Base-by-base conservation (phyloP, 2,797 vertebrate species). In the Melanotaenia trifasciata region DNA sequence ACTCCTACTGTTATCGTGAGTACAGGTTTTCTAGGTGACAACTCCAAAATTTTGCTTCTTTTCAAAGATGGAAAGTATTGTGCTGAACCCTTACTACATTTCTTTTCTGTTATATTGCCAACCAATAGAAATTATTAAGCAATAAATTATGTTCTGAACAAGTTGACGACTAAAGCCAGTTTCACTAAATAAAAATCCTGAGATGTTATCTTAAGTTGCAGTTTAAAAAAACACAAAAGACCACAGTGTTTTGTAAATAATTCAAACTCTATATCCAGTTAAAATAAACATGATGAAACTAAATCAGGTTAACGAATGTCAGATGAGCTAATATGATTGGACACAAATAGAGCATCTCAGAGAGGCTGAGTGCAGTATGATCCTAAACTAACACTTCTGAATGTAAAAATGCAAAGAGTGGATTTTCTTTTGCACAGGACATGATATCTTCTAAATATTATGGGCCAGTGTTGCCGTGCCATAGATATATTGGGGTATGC, bases 1-100 rank as follows among this genome's bases (percentile, higher is more conserved):
- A 99, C 72, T 94, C 93, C 54, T 96, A 96, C 72, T 99, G 98
- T 84, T 97, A 99, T 82, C 97, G 97, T 99, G 91, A 98, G 97
- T 93, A 54, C 6, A 7, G 4, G 14, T 72, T 16, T 45, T 67
- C 4, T 35, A 16, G 16, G 50, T 13, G 12, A 38, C 38, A 38
- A 53, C 9, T 2, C 3, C 3, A 26, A 47, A 43, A 2, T 35
- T 20, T 40, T 30, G 12, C n/a, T 68, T 10, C 40, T n/a, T 24
- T 20, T 58, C 3, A 66, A 24, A 63, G 28, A 62, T 20, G 2
- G n/a, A 51, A 38, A 35, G 28, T 54, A 18, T 7, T 3, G 11
- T 36, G 1, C 35, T 11, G 10, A 36, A 10, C 35, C 30, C 45
- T 16, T 4, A 10, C 13, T 45, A 3, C 13, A 26, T 20, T 11